Evolutionary conservation across 1,140 invertebrate species (phyloP).

Genomic region (Formica exsecta): DNA sequence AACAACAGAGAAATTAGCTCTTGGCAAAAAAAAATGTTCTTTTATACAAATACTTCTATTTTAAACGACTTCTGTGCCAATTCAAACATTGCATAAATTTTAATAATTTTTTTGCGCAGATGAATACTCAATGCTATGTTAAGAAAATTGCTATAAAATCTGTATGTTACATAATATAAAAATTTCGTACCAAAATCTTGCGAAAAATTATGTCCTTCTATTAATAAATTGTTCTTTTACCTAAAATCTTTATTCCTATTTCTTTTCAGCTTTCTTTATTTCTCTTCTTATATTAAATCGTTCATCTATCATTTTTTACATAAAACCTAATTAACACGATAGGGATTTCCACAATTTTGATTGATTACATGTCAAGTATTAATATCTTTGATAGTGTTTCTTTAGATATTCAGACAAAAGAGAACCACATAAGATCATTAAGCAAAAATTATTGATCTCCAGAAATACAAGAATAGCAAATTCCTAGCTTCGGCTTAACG

Average conservation of each 20-base stretch:
- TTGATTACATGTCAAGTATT: neutral
- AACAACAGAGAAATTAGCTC: conserved; percentile 10
- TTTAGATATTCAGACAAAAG: neutral
- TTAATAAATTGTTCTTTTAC: neutral
- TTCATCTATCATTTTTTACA: neutral
- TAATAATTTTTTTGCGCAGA: neutral
- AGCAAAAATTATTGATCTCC: conserved; percentile 50
- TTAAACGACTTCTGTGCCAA: neutral
- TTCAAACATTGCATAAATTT: neutral
- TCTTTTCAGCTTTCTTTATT: neutral
- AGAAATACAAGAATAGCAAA: conserved; percentile 77
- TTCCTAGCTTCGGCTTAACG: conserved; percentile 77
- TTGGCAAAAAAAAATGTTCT: neutral
- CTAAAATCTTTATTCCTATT: neutral
- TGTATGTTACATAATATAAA: neutral
- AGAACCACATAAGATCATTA: conserved; percentile 16
- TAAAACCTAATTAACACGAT: neutral
- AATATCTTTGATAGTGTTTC: neutral
- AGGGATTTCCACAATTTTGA: neutral
- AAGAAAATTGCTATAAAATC: neutral
- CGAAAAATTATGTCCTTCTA: neutral
- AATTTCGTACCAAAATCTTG: neutral
- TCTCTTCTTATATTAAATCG: neutral
- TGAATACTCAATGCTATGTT: neutral
- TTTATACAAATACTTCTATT: neutral